phyloP scores from a whole-genome alignment of 2,888 invertebrate genomes.

The Cantharis nigra region DNA sequence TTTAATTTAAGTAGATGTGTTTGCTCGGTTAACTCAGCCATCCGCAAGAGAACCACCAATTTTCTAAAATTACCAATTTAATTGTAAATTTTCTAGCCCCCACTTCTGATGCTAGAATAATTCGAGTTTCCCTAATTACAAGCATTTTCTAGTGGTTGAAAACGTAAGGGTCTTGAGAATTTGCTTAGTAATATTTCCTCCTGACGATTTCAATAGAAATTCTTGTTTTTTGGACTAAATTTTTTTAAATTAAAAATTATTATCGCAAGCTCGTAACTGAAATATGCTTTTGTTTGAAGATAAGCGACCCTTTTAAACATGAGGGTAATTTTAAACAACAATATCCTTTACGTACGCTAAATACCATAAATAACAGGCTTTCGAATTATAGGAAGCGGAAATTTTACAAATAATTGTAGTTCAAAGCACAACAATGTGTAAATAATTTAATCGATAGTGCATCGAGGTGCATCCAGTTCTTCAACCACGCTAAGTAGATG shows the following conservation, averaged over 20 bases:
- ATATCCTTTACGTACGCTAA: conserved; percentile 1
- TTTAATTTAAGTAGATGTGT: not conserved
- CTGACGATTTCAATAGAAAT: not conserved
- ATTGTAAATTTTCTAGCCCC: not conserved
- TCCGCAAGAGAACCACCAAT: not conserved
- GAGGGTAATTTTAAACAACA: not conserved
- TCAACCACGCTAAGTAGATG: too few species aligned
- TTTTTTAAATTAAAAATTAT: not conserved
- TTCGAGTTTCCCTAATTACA: not conserved
- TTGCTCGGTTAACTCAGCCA: not conserved
- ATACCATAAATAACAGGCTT: conserved; percentile 2
- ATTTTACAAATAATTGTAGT: not conserved
- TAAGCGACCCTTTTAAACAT: not conserved
- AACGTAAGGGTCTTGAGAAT: not conserved
- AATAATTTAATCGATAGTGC: not conserved
- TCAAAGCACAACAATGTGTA: not conserved
- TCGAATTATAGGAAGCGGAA: not conserved
- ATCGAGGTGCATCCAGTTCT: not conserved
- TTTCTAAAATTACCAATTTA: not conserved
- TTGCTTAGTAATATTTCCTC: not conserved
- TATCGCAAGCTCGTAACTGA: not conserved
- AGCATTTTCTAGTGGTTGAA: not conserved
- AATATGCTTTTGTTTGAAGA: not conserved
- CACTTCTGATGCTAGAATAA: not conserved
- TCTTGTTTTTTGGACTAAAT: not conserved